Percentiles rank a stretch among this genome's conserved stretches.
phyloP scores from a whole-genome alignment of 2,113 vertebrate genomes.

The Antennarius striatus region DNA sequence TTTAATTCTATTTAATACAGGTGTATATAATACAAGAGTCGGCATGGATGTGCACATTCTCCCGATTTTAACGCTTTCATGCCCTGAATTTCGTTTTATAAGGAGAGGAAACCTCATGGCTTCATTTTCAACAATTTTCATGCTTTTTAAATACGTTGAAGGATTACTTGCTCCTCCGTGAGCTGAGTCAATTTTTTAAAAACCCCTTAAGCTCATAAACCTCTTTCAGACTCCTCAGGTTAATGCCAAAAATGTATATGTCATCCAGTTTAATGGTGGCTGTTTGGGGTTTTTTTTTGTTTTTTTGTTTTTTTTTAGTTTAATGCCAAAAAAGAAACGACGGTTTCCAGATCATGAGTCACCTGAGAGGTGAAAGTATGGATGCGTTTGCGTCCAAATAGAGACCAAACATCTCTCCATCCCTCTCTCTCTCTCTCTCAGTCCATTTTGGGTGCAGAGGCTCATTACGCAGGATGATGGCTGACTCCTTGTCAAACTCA shows the following conservation, averaged over 20 bases:
- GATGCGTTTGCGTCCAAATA: constrained; percentile 9
- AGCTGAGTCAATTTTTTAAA: constrained; percentile 42
- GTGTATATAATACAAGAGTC: not conserved
- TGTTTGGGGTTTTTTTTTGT: too few relatives aligned
- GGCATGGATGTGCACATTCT: not conserved
- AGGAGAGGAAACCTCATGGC: constrained; percentile 35
- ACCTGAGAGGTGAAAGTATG: constrained; percentile 29
- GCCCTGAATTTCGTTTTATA: constrained; percentile 20
- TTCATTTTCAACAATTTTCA: constrained; percentile 45
- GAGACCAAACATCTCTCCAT: constrained; percentile 6
- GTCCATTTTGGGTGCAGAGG: constrained; percentile 53
- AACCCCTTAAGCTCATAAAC: constrained; percentile 45
- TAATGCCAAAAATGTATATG: constrained; percentile 43
- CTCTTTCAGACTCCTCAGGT: constrained; percentile 42
- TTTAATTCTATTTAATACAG: too few relatives aligned
- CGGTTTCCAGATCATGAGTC: too few relatives aligned
- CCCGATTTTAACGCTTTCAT: constrained; percentile 3
- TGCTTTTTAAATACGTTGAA: constrained; percentile 49
- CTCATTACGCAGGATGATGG: constrained; percentile 73
- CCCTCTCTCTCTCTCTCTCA: constrained; percentile 21
- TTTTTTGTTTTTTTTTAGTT: not conserved
- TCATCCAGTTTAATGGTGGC: constrained; percentile 21
- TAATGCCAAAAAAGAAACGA: too few relatives aligned
- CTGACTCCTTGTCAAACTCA: constrained; percentile 74
- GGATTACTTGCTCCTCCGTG: constrained; percentile 38